Base-by-base conservation (phyloP, 1,140 invertebrate species). In the Drosophila bocqueti region DNA sequence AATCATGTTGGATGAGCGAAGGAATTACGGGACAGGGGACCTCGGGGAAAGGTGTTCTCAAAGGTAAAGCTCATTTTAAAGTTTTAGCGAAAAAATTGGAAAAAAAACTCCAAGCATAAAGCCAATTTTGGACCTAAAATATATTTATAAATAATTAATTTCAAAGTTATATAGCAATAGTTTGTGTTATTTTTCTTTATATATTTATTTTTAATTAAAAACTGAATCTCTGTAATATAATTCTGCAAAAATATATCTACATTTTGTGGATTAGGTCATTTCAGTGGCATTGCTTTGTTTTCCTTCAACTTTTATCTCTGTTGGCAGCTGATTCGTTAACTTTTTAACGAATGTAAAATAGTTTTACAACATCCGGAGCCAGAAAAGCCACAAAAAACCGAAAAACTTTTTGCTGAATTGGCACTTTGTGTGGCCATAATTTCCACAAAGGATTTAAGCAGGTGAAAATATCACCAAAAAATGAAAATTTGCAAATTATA, bases 1-100 rank as follows among this genome's bases (percentile, higher is more conserved):
- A 72, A 73, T 71, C 67, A 72, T 72, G 69, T 60, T 73, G 66
- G 66, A 43, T 60, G 67, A 73, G 67, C 68, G 10, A 15, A n/a
- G 66, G 52, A 59, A 73, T 50, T 60, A 43, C 31, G n/a, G 38
- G 31, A 18, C 21, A 59, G 31, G 16, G n/a, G 16, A 31, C 40
- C 49, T 29, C 21, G 13, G 49, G 13, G 63, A 16, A 43, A 68
- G 66, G 63, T 52, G 46, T 36, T 36, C 40, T 40, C 11, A 49
- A 64, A 63, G 29, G 34, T n/a, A 63, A 38, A 67, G 31, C 29
- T 34, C n/a, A 49, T 31, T 38, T 49, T 66, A 36, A 65, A 65
- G 54, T 59, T 29, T 18, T 36, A 31, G 2, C 3, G 5, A 46
- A 66, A 66, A 50, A 24, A 47, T 7, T 13, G 11, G 11, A n/a